phyloP scores from a whole-genome alignment of 1,140 invertebrate species.

The Leptinotarsa lineolata region DNA sequence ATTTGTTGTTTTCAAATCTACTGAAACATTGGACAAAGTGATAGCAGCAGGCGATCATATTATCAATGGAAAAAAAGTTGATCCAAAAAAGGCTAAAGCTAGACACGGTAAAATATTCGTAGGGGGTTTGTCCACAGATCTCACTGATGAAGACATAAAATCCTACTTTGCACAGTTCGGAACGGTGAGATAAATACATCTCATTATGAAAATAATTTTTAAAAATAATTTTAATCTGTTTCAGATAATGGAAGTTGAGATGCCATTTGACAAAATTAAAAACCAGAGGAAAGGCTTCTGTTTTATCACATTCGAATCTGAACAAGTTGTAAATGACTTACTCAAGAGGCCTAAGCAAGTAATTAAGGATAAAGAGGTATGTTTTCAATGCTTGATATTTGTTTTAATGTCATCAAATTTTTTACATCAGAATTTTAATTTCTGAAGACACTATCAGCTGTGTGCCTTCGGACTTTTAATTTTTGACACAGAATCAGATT shows the following conservation, averaged over 20 bases:
- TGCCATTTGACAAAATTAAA: slow-evolving; percentile 95
- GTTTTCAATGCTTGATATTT: neutral
- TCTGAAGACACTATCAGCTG: slow-evolving; percentile 49
- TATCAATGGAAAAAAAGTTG: slow-evolving; percentile 92
- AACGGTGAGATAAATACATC: slow-evolving; percentile 66
- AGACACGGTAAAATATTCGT: slow-evolving; percentile 94
- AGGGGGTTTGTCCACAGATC: slow-evolving; percentile 86
- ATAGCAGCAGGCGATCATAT: slow-evolving; percentile 80
- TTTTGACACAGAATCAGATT: slow-evolving; percentile 54
- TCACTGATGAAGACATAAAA: slow-evolving; percentile 91
- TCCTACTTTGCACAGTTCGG: slow-evolving; percentile 89
- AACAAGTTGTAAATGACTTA: slow-evolving; percentile 88
- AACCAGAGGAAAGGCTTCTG: slow-evolving; percentile 94
- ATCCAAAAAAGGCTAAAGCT: slow-evolving; percentile 93
- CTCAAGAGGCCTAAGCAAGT: slow-evolving; percentile 90
- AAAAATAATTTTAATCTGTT: neutral
- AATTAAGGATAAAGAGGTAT: slow-evolving; percentile 87
- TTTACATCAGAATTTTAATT: neutral
- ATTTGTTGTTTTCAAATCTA: slow-evolving; percentile 90
- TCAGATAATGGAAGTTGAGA: slow-evolving; percentile 91
- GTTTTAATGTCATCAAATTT: no score
- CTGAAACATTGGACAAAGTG: slow-evolving; percentile 89
- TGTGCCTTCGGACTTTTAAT: slow-evolving; percentile 48
- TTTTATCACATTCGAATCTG: slow-evolving; percentile 93
- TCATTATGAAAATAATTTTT: neutral